A percentile compares a stretch with the other conserved stretches of the same genome.
These are phyloP conservation scores for Aptenodytes forsteri DNA, from an alignment of 2,113 vertebrate species.

Conservation along the genomic window DNA sequence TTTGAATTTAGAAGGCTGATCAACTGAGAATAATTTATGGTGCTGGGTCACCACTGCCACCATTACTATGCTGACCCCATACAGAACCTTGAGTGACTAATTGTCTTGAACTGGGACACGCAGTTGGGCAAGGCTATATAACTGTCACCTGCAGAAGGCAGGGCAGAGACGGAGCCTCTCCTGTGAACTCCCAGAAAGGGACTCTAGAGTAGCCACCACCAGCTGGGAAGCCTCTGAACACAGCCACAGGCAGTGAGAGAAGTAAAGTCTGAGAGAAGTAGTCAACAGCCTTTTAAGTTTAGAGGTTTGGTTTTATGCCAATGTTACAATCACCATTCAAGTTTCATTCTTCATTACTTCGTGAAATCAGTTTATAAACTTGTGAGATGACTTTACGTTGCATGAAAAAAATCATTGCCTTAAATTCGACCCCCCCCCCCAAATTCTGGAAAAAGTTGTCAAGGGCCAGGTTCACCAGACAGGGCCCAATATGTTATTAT, in stretches of 20 bases:
- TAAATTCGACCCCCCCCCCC: background rate
- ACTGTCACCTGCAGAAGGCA: background rate
- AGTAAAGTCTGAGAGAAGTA: background rate
- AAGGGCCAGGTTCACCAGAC: background rate
- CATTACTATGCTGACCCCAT: background rate
- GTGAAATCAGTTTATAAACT: background rate
- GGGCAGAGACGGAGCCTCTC: background rate
- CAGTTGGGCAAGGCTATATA: background rate
- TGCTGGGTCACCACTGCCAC: background rate
- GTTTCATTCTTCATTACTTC: background rate
- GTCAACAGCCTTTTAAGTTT: background rate
- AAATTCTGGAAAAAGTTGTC: background rate
- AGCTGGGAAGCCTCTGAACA: background rate
- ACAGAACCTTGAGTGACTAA: background rate
- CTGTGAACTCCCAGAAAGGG: background rate
- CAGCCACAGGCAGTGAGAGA: background rate
- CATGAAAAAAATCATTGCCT: background rate
- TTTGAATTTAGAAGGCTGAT: background rate
- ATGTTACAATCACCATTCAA: background rate
- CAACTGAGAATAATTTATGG: background rate
- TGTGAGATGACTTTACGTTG: background rate
- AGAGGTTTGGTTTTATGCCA: background rate
- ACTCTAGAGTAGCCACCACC: background rate
- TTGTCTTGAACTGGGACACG: background rate
- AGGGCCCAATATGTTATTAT: background rate